Percentiles rank a stretch among this genome's conserved stretches.
Evolutionary conservation across 2,888 invertebrate species (phyloP).

Genomic region (Itoplectis maculator): DNA sequence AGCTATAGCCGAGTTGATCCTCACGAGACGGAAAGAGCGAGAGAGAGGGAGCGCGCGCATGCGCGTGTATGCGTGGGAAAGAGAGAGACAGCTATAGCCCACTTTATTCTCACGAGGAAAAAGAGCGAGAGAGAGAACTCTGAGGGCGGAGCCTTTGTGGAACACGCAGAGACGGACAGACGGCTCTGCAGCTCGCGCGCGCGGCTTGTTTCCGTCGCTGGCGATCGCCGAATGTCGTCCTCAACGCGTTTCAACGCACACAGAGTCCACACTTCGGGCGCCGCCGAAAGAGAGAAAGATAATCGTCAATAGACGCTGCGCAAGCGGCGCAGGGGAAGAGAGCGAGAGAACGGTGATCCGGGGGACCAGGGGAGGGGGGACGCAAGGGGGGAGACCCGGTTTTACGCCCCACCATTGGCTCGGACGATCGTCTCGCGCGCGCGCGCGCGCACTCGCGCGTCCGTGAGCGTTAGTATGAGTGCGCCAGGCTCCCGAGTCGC

Average conservation of each 20-base stretch:
- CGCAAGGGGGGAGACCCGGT: constrained; percentile 47
- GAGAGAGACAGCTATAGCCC: constrained; percentile 1
- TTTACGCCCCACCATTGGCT: constrained; percentile 43
- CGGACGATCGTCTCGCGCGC: constrained; percentile 15
- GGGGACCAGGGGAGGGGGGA: constrained; percentile 27
- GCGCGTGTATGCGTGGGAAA: constrained; percentile 2
- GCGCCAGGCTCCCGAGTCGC: constrained; percentile 57
- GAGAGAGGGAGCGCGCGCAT: not conserved
- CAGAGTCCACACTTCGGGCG: not conserved
- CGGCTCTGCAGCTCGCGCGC: not conserved
- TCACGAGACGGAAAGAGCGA: no score
- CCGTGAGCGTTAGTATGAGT: constrained; percentile 45
- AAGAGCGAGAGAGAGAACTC: constrained; percentile 1
- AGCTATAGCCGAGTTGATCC: no score
- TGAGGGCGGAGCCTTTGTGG: constrained; percentile 35
- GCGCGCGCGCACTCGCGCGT: constrained; percentile 9
- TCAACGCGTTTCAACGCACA: not conserved
- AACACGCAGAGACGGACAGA: constrained; percentile 9
- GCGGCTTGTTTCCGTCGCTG: constrained; percentile 6
- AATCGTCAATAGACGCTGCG: constrained; percentile 30
- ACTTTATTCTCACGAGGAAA: no score
- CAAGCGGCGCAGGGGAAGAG: not conserved
- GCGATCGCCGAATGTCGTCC: constrained; percentile 18
- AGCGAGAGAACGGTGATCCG: constrained; percentile 19
- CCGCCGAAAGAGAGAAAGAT: not conserved